phyloP scores from a whole-genome alignment of 1,140 invertebrate species.

The Battus philenor region DNA sequence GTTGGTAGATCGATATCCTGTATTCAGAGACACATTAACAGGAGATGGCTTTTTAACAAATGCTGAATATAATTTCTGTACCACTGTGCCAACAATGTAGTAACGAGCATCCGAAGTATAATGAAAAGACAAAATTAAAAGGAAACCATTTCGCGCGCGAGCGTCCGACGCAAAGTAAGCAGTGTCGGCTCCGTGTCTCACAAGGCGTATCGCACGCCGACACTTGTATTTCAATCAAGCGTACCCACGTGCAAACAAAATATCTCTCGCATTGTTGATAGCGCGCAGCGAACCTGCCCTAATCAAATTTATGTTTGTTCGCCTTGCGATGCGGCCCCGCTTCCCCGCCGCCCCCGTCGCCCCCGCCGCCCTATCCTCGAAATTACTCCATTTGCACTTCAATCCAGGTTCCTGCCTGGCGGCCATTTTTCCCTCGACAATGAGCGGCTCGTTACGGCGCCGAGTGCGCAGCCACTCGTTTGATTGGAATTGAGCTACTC shows the following conservation, averaged over 20 bases:
- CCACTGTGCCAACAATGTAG: too few species aligned
- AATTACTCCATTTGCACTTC: slow-evolving; percentile 70
- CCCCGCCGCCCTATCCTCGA: slow-evolving; percentile 18
- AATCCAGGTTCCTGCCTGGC: slow-evolving; percentile 64
- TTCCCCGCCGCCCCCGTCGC: slow-evolving; percentile 4
- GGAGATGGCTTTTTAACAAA: too few species aligned
- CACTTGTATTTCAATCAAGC: slow-evolving; percentile 32
- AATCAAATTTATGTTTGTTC: slow-evolving; percentile 62
- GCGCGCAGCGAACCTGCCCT: slow-evolving; percentile 42
- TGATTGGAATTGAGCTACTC: slow-evolving; percentile 22
- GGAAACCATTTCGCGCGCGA: not conserved
- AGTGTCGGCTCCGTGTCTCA: slow-evolving; percentile 4
- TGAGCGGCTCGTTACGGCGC: slow-evolving; percentile 32
- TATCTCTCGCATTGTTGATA: slow-evolving; percentile 37
- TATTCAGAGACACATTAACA: too few species aligned
- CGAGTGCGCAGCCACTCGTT: slow-evolving; percentile 7
- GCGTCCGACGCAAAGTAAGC: not conserved
- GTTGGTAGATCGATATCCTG: too few species aligned
- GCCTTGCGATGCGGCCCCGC: slow-evolving; percentile 22
- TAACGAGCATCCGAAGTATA: too few species aligned
- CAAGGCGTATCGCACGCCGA: not conserved
- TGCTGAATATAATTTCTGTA: too few species aligned
- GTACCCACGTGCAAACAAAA: slow-evolving; percentile 39
- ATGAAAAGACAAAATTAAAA: too few species aligned
- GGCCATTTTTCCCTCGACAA: slow-evolving; percentile 59